Evolutionary conservation across 2,888 invertebrate species (phyloP).

Genomic region (Epicampocera succincta): DNA sequence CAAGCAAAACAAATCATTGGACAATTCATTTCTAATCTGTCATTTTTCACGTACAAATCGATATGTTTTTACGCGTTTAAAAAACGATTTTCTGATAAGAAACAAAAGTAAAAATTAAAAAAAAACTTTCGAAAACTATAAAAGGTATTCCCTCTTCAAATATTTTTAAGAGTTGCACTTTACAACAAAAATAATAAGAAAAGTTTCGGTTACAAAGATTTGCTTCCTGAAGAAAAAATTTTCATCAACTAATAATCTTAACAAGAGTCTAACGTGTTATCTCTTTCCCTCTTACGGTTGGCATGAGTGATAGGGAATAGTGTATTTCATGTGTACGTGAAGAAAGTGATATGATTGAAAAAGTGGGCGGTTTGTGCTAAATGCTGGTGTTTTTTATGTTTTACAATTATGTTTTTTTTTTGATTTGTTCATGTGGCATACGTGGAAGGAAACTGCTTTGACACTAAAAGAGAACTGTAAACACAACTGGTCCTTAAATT

Average conservation of each 20-base stretch:
- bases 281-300: conserved; percentile 46
- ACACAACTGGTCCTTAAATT: background rate
- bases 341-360: conserved; percentile 51
- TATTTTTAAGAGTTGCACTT: background rate
- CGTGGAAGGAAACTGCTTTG: conserved; percentile 62
- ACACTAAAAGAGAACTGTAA: conserved; percentile 17
- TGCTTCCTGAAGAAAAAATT: conserved; percentile 23
- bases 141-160: conserved; percentile 41
- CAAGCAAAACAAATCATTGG: conserved; percentile 13
- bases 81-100: conserved; percentile 46
- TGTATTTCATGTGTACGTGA: conserved; percentile 10
- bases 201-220: background rate
- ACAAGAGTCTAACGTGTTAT: conserved; percentile 26
- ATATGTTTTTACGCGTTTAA: conserved; percentile 65
- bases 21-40: conserved; percentile 62
- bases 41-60: conserved; percentile 68
- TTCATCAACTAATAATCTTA: conserved; percentile 16
- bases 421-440: conserved; percentile 76
- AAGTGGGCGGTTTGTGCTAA: conserved; percentile 68
- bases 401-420: conserved; percentile 40
- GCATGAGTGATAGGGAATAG: conserved; percentile 4
- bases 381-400: conserved; percentile 62
- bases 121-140: conserved; percentile 36
- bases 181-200: background rate
- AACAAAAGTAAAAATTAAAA: conserved; percentile 44